Evolutionary conservation across 1,140 invertebrate species (phyloP), one percentile per base, ranked within the genome.

Genomic region (Trinorchestia longiramus): DNA sequence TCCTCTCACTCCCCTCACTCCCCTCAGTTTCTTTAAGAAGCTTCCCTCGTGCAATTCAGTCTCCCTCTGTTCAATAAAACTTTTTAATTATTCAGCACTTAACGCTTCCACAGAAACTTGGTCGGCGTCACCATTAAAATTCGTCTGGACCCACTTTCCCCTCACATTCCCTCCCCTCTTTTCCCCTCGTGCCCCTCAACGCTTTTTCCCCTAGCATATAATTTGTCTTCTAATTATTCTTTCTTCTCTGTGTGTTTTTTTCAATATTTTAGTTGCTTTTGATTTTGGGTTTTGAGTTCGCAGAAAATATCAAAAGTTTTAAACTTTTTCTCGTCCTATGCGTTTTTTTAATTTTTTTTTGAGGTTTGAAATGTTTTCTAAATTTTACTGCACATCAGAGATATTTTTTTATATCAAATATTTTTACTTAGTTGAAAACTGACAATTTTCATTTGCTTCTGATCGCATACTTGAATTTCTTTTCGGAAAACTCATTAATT

Each of bases 11-110:
- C n/a, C n/a, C n/a, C n/a, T n/a, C n/a, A n/a, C n/a, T n/a, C n/a
- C n/a, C n/a, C n/a, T n/a, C n/a, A n/a, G n/a, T n/a, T n/a, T n/a
- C n/a, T n/a, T n/a, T n/a, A n/a, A 77, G 17, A 19, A 17, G 17
- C 62, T 19, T 41, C n/a, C 41, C 88, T 90, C 11, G 15, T 90
- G 11, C 41, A 90, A 90, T 90, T 90, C 88, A 15, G 11, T 23
- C 88, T 42, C 19, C 88, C 88, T 41, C 42, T 41, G 17, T 15
- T 19, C 88, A 90, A 90, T 90, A 90, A 90, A 90, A 90, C 23
- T 90, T 90, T 90, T 41, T 90, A 90, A 90, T 90, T 90, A 90
- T 90, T 90, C 88, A 90, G n/a, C 88, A 90, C 88, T 90, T 90
- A 90, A 41, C 88, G 88, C 88, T 90, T 90, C 41, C 23, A 17